Conservation (phyloP, 2,113 vertebrate genomes). For the Calonectris borealis region DNA sequence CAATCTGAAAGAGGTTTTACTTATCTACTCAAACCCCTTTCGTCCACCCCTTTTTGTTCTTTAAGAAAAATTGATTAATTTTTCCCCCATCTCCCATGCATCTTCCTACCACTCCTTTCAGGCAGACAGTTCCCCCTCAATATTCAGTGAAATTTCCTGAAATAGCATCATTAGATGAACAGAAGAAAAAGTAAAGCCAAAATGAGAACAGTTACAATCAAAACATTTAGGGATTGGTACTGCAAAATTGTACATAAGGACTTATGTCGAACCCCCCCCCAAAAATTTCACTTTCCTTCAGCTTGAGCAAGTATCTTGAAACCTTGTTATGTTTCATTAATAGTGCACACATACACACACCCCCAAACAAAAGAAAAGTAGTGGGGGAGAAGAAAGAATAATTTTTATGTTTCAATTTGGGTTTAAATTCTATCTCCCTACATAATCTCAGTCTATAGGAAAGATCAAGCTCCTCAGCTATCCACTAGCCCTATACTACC, state of each 20-base stretch:
- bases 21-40: neutral
- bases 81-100: neutral
- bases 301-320: neutral
- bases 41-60: neutral
- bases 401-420: neutral
- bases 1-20: neutral
- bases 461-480: neutral
- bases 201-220: neutral
- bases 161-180: neutral
- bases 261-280: neutral
- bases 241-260: neutral
- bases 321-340: neutral
- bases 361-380: fast-evolving
- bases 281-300: neutral
- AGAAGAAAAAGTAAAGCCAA: neutral
- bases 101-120: neutral
- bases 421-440: neutral
- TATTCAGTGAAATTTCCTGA: neutral
- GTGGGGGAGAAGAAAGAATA: neutral
- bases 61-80: neutral
- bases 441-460: neutral
- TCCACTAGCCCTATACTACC: neutral
- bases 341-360: fast-evolving
- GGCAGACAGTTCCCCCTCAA: neutral
- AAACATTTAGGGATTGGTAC: neutral